These are phyloP conservation scores for Labroides dimidiatus DNA, from an alignment of 2,797 vertebrate genomes.

Conservation along the genomic window DNA sequence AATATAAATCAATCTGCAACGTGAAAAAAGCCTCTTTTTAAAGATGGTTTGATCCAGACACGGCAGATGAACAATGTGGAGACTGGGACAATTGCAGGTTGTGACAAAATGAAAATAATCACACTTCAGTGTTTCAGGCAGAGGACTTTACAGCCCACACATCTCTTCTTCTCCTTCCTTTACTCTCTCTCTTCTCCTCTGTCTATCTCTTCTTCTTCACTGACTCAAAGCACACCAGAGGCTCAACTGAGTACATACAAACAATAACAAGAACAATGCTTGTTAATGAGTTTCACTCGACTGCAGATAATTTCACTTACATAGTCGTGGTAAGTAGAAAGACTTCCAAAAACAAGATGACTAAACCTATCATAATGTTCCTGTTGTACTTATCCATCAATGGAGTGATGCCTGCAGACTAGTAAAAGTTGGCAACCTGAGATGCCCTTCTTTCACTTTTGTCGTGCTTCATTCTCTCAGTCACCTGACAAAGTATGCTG, in stretches of 20 bases:
- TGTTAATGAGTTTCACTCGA: conserved; percentile 40
- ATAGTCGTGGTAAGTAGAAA: background rate
- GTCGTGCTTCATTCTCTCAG: too few relatives aligned
- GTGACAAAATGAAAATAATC: conserved; percentile 42
- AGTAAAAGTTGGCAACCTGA: too few relatives aligned
- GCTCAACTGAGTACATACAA: conserved; percentile 24
- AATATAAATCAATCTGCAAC: conserved; percentile 3
- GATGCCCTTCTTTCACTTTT: too few relatives aligned
- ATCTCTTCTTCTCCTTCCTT: background rate
- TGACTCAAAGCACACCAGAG: conserved; percentile 66
- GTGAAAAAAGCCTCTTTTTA: conserved; percentile 4
- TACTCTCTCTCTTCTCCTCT: background rate
- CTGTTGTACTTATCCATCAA: too few relatives aligned
- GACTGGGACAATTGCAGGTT: conserved; percentile 39
- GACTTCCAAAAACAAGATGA: conserved; percentile 1
- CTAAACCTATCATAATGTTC: background rate
- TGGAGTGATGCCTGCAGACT: too few relatives aligned
- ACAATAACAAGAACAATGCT: conserved; percentile 48
- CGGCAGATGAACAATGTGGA: conserved; percentile 31
- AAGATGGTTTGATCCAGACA: background rate
- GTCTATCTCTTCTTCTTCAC: conserved; percentile 5
- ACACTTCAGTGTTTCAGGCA: conserved; percentile 22
- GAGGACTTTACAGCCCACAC: conserved; percentile 35
- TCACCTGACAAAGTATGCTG: too few relatives aligned
- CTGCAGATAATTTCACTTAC: conserved; percentile 29